Evolutionary conservation across 92 coral and sea anemone species (phyloP), one percentile per base, ranked within the genome.

Genomic region (Metridium senile): DNA sequence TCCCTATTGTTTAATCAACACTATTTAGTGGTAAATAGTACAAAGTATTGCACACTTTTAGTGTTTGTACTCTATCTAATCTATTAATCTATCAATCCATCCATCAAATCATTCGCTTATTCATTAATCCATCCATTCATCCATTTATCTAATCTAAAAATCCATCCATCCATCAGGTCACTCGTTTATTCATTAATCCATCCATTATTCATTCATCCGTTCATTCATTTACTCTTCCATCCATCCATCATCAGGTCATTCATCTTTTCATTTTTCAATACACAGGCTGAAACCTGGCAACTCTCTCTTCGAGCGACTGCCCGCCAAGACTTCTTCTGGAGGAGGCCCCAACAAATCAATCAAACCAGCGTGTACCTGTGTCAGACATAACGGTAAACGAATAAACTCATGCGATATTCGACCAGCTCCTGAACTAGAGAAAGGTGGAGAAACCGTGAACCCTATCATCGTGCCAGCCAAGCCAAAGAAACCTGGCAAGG

Each of bases 321-420:
- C 97, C 27, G 93, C 89, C 66, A 85, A 85, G 20, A 56, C 83
- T n/a, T 23, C 76, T 26, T 27, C 80, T 7, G 77, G 80, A 31
- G 65, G 58, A 23, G 43, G 58, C 27, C 34, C 82, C 7, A 76
- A 79, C 34, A 80, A 74, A 27, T 22, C 57, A 19, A 69, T 25
- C 22, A 76, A 76, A 21, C 97, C 97, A 1, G 91, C 93, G 1
- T 91, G 97, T 82, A 26, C 75, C 25, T 91, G 97, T 74, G 87
- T 79, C 33, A 73, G 84, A 22, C 88, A 74, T 59, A 90, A 87
- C 23, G 90, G 88, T 59, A 83, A 89, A 29, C 83, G 85, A 27
- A 86, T 81, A 61, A 91, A 89, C 73, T 85, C 89, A 1, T 91
- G 97, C 58, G 97, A 88, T 87, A 85, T 91, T 53, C 84, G 85